Percentiles rank a stretch among this genome's conserved stretches.
Conservation (phyloP, 92 coral and sea anemone genomes). For the Anthopleura xanthogrammica region DNA sequence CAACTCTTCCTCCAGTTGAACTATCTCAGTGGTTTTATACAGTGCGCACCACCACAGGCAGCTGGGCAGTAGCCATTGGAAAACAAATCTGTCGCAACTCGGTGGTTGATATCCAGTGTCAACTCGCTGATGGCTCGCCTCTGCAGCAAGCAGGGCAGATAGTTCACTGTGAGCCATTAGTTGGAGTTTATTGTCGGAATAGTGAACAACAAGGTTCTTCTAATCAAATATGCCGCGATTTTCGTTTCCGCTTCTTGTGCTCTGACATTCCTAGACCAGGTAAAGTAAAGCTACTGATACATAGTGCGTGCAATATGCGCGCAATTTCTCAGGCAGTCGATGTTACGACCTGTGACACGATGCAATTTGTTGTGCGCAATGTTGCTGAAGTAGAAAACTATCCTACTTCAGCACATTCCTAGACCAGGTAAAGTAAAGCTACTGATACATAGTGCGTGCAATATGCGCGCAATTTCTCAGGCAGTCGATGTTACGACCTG, state of each 20-base stretch:
- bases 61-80: constrained; percentile 82
- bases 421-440: constrained; percentile 44
- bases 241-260: constrained; percentile 87
- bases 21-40: constrained; percentile 89
- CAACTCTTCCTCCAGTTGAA: constrained; percentile 32
- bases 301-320: no score
- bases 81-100: constrained; percentile 61
- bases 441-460: no score
- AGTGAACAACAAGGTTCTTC: constrained; percentile 63
- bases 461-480: no score
- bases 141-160: constrained; percentile 56
- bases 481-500: no score
- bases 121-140: constrained; percentile 65
- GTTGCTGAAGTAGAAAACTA: no score
- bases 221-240: constrained; percentile 62
- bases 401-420: no score
- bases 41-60: constrained; percentile 75
- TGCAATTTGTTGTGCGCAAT: no score
- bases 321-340: no score
- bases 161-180: constrained; percentile 73
- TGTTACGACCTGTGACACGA: no score
- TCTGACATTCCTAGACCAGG: constrained; percentile 64
- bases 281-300: not conserved
- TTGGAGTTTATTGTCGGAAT: constrained; percentile 90
- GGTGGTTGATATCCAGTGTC: constrained; percentile 76